phyloP scores from a whole-genome alignment of 1,140 invertebrate species.

The Apis dorsata region DNA sequence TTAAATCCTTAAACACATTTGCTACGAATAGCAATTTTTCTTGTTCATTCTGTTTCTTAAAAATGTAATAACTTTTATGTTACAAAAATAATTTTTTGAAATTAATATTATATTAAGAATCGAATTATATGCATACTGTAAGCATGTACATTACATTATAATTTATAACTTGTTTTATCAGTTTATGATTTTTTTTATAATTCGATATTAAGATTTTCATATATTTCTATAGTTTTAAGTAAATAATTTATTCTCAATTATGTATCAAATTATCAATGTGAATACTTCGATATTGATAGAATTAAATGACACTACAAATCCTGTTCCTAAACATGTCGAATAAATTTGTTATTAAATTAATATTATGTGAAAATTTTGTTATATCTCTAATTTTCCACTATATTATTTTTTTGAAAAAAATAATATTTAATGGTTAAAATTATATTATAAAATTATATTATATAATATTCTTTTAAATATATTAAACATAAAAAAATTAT shows the following conservation, averaged over 20 bases:
- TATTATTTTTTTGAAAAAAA: neutral
- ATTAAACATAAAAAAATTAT: too few species aligned
- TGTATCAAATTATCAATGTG: conserved; percentile 2
- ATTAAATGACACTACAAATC: conserved; percentile 30
- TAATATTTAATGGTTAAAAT: neutral
- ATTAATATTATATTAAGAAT: conserved; percentile 5
- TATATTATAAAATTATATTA: neutral
- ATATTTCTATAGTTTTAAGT: conserved; percentile 17
- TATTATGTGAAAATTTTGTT: neutral
- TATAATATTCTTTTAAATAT: neutral
- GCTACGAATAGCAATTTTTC: neutral
- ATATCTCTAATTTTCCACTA: neutral
- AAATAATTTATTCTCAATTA: conserved; percentile 19
- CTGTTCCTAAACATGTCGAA: conserved; percentile 40
- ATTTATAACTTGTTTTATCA: conserved; percentile 11
- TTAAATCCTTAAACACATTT: neutral
- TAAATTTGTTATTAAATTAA: conserved; percentile 41
- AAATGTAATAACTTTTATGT: neutral
- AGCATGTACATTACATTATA: neutral
- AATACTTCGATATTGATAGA: conserved; percentile 18
- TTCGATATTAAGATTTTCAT: neutral
- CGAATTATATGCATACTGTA: neutral
- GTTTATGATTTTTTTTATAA: neutral
- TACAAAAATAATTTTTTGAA: neutral
- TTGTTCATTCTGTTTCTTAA: neutral